Evolutionary conservation across 30 jellyfish, hydroid and myxozoan genomes (phyloP).

Genomic region (Catostylus mosaicus): DNA sequence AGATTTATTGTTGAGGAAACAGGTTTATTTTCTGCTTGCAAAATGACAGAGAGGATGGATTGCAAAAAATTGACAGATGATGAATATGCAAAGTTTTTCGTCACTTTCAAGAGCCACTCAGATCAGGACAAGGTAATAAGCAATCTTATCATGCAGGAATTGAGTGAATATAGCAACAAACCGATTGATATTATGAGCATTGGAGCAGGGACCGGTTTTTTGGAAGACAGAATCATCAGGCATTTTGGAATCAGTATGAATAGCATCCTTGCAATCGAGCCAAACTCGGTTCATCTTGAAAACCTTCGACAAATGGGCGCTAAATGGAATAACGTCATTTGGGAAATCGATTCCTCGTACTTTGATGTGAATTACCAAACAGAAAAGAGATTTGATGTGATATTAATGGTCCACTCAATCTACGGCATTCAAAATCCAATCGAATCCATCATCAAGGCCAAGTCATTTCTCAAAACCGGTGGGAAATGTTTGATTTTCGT

Average conservation of each 20-base stretch:
- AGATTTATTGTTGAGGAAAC: too few relatives aligned
- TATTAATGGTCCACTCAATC: conserved; percentile 2
- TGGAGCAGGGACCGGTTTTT: conserved; percentile 8
- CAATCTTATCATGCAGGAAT: background rate
- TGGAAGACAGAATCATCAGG: conserved; percentile 1
- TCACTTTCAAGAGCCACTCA: background rate
- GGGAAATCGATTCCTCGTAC: background rate
- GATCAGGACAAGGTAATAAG: background rate
- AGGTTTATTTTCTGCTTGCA: too few relatives aligned
- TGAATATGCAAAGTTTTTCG: background rate
- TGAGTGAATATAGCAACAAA: background rate
- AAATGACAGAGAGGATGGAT: too few relatives aligned
- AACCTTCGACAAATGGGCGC: background rate
- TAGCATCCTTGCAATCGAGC: conserved; percentile 7
- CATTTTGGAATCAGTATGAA: background rate
- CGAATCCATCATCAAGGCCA: background rate
- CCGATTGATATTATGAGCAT: background rate
- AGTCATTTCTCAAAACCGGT: background rate
- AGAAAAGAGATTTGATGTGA: conserved; percentile 18
- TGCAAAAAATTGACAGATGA: too few relatives aligned
- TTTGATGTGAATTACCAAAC: conserved; percentile 9
- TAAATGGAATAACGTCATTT: background rate
- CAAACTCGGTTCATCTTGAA: background rate
- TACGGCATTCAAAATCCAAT: background rate
- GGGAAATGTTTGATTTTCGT: background rate